phyloP scores from a whole-genome alignment of 2,113 vertebrate species.

The Mus spicilegus region DNA sequence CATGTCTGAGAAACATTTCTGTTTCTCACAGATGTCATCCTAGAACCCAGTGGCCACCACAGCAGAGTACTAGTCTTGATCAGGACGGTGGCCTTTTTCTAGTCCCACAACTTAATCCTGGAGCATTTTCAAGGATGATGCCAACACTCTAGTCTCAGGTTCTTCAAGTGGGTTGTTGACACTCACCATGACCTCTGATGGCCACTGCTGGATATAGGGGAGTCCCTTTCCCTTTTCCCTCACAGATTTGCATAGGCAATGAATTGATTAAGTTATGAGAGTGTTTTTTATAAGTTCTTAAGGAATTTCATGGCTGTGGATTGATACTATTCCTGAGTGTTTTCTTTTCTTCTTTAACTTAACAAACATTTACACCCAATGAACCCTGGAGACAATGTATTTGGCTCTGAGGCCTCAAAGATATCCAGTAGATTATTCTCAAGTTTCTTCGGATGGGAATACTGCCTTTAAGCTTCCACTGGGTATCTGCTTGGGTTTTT shows the following conservation, averaged over 20 bases:
- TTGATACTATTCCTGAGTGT: neutral
- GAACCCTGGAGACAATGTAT: neutral
- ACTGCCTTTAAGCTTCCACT: neutral
- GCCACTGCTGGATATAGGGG: neutral
- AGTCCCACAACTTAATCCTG: neutral
- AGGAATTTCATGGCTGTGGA: neutral
- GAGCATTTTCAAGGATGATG: too few relatives aligned
- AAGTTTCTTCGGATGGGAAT: neutral
- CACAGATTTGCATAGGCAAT: neutral
- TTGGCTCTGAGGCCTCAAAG: neutral
- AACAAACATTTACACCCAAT: neutral
- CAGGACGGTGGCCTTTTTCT: neutral
- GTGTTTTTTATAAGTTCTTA: constrained; percentile 11
- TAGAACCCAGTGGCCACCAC: neutral
- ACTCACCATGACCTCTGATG: neutral
- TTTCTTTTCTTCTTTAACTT: constrained; percentile 12
- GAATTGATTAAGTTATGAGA: neutral
- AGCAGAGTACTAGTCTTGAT: neutral
- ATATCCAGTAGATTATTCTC: neutral
- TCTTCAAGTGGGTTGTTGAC: neutral
- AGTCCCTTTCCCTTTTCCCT: neutral
- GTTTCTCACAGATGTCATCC: neutral
- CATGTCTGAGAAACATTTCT: neutral
- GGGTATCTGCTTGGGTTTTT: neutral
- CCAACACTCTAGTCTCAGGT: neutral